These are phyloP conservation scores for Alcedo atthis DNA, from an alignment of 2,797 vertebrate species.

Conservation along the genomic window DNA sequence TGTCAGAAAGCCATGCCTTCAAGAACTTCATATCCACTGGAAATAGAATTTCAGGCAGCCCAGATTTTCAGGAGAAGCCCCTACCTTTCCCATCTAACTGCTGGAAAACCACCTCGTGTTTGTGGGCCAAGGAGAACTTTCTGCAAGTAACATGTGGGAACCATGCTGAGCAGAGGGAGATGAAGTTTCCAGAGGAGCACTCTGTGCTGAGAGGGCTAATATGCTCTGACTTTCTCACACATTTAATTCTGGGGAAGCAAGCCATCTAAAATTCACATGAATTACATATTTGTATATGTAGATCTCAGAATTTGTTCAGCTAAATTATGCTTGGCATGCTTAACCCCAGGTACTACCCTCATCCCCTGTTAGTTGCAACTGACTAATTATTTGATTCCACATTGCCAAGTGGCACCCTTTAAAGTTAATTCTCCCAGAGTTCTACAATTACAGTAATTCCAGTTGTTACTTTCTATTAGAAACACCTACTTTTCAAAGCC, in stretches of 20 bases:
- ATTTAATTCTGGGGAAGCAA: background rate
- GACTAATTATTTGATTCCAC: background rate
- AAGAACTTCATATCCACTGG: background rate
- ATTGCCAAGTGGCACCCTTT: background rate
- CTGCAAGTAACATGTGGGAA: background rate
- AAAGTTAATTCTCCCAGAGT: background rate
- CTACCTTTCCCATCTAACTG: background rate
- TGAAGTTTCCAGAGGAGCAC: background rate
- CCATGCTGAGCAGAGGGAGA: accelerated
- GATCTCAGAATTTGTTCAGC: constrained; percentile 26
- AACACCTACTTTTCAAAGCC: background rate
- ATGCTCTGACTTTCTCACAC: background rate
- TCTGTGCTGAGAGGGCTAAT: background rate
- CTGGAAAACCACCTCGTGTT: background rate
- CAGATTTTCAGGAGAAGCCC: background rate
- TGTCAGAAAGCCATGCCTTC: background rate
- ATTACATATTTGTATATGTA: background rate
- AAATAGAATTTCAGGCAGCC: background rate
- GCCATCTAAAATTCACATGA: constrained; percentile 7
- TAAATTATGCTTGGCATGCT: background rate
- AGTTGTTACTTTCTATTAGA: background rate
- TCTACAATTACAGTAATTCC: background rate
- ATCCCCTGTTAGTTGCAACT: background rate
- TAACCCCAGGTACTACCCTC: background rate
- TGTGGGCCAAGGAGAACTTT: background rate